These are phyloP conservation scores for Paramacrobiotus metropolitanus DNA, from an alignment of 1,140 invertebrate genomes.

Conservation along the genomic window DNA sequence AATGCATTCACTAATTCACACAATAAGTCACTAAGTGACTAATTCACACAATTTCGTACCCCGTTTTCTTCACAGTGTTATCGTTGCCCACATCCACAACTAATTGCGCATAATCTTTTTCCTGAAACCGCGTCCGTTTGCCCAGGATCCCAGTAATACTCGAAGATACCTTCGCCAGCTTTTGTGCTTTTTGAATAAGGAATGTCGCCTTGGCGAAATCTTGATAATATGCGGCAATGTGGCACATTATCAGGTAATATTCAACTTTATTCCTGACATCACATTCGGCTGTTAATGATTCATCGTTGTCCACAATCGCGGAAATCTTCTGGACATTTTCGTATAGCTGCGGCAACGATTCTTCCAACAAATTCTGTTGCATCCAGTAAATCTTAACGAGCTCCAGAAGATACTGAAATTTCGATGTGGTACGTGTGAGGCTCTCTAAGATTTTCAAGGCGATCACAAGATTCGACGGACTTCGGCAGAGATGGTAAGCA, in stretches of 20 bases:
- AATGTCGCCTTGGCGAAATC: not conserved
- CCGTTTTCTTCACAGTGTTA: not conserved
- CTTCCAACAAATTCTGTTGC: not conserved
- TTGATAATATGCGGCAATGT: not conserved
- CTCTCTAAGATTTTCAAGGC: no score
- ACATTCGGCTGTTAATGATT: no score
- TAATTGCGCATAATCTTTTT: conserved; percentile 51
- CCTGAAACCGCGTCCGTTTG: conserved; percentile 66
- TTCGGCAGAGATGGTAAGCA: not conserved
- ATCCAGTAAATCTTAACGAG: not conserved
- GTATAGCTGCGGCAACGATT: not conserved
- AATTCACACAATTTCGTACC: not conserved
- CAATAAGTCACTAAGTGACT: not conserved
- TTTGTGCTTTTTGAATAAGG: not conserved
- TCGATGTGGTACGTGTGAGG: no score
- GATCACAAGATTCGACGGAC: not conserved
- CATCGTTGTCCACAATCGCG: not conserved
- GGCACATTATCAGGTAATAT: not conserved
- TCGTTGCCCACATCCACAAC: conserved; percentile 33
- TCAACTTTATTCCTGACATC: not conserved
- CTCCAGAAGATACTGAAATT: no score
- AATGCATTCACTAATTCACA: not conserved
- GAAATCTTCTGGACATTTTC: not conserved
- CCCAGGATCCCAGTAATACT: conserved; percentile 41
- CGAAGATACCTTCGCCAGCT: not conserved